These are phyloP conservation scores for Microplitis demolitor DNA, from an alignment of 1,140 invertebrate genomes.

Conservation along the genomic window DNA sequence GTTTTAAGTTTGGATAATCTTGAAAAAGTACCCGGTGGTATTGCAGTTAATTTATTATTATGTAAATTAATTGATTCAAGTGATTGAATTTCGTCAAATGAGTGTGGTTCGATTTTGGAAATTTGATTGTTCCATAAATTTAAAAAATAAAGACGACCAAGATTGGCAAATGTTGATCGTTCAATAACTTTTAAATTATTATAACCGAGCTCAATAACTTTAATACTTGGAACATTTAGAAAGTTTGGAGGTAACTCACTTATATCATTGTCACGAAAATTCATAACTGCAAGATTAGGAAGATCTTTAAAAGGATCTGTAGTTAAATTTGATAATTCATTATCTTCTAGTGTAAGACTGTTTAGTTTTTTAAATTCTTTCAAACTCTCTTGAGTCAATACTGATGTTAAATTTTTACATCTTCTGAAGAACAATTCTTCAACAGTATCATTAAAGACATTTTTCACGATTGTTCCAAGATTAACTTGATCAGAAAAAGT, in stretches of 20 bases:
- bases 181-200: constrained; percentile 67
- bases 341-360: constrained; percentile 58
- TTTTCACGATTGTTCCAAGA: constrained; percentile 36
- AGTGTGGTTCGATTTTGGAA: constrained; percentile 63
- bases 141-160: constrained; percentile 63
- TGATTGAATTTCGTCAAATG: constrained; percentile 65
- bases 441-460: constrained; percentile 55
- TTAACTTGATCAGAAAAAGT: constrained; percentile 38
- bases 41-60: constrained; percentile 65
- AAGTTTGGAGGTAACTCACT: constrained; percentile 63
- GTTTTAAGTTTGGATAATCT: constrained; percentile 64
- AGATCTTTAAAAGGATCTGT: constrained; percentile 66
- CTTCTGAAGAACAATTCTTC: constrained; percentile 59
- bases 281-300: constrained; percentile 64
- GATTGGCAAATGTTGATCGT: constrained; percentile 65
- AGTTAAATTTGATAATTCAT: constrained; percentile 62
- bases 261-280: constrained; percentile 66
- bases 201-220: constrained; percentile 67
- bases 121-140: constrained; percentile 71
- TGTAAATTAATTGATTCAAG: constrained; percentile 68
- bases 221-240: constrained; percentile 59
- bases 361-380: constrained; percentile 59
- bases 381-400: constrained; percentile 62
- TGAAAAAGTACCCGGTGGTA: constrained; percentile 64
- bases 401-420: constrained; percentile 56